These are phyloP conservation scores for Yasuhikotakia modesta DNA, from an alignment of 2,797 vertebrate species.

Conservation along the genomic window DNA sequence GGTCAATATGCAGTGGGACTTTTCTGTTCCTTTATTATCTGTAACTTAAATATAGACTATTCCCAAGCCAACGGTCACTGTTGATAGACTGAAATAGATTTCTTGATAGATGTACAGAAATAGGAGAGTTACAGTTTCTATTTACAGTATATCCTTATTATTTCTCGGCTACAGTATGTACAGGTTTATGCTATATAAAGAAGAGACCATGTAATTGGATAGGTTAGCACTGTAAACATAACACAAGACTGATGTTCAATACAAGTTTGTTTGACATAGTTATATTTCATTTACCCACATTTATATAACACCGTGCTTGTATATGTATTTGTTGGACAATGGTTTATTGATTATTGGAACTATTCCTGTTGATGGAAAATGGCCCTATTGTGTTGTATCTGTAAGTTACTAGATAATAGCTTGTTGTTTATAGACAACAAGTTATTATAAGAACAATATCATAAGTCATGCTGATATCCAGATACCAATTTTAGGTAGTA, in stretches of 20 bases:
- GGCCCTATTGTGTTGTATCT: not conserved
- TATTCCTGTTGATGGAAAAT: conserved; percentile 6
- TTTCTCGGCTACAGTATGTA: not conserved
- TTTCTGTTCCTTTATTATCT: conserved; percentile 53
- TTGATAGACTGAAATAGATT: conserved; percentile 42
- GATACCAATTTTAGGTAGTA: too few relatives aligned
- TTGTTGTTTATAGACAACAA: not conserved
- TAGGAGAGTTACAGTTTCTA: not conserved
- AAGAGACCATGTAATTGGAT: not conserved
- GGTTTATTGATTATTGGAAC: too few relatives aligned
- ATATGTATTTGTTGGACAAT: too few relatives aligned
- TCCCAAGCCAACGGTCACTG: conserved; percentile 24
- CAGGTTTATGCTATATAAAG: not conserved
- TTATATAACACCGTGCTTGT: not conserved
- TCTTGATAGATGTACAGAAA: conserved; percentile 43
- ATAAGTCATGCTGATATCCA: not conserved
- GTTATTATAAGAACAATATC: not conserved
- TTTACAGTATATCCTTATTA: conserved; percentile 1
- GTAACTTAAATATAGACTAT: conserved; percentile 52
- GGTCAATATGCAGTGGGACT: conserved; percentile 57
- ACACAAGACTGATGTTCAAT: not conserved
- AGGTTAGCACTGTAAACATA: not conserved
- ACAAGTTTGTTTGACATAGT: conserved; percentile 19
- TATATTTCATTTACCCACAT: not conserved
- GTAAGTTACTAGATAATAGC: not conserved